A percentile compares a stretch with the other conserved stretches of the same genome.
These are phyloP conservation scores for Campoplex capitator DNA, from an alignment of 2,888 invertebrate species.

Conservation along the genomic window DNA sequence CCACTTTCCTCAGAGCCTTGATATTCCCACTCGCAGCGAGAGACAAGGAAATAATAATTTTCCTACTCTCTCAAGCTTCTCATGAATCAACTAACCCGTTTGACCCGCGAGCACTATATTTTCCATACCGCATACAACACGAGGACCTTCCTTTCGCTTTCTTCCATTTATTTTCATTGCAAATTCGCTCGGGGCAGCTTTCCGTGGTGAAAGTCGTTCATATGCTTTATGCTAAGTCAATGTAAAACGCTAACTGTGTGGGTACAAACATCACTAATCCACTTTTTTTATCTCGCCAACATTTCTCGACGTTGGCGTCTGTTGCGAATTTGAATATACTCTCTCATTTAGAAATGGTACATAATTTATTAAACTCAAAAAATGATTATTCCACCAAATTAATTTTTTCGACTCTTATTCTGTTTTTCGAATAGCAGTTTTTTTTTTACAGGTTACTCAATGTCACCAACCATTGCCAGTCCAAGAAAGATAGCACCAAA, in stretches of 20 bases:
- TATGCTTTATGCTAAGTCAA: conserved; percentile 30
- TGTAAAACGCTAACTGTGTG: neutral
- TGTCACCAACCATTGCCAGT: neutral
- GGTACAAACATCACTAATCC: conserved; percentile 8
- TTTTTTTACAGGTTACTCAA: neutral
- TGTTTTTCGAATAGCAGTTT: neutral
- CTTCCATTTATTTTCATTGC: conserved; percentile 60
- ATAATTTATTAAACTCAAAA: neutral
- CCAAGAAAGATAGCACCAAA: no score
- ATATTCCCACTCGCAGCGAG: neutral
- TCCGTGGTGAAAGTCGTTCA: conserved; percentile 61
- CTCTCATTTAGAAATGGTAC: neutral
- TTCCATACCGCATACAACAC: conserved; percentile 22
- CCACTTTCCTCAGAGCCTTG: conserved; percentile 10
- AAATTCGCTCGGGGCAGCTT: conserved; percentile 52
- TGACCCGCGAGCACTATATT: conserved; percentile 46
- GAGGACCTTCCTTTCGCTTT: conserved; percentile 60
- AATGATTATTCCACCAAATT: neutral
- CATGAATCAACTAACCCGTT: conserved; percentile 52
- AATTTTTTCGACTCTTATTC: neutral
- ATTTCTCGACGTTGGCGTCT: neutral
- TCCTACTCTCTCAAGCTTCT: conserved; percentile 28
- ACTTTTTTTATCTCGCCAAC: neutral
- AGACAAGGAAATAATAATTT: conserved; percentile 45
- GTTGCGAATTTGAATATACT: neutral